Percentiles rank a stretch among this genome's conserved stretches.
These are phyloP conservation scores for Dermatophagoides farinae DNA, from an alignment of 1,140 invertebrate species.

Conservation along the genomic window DNA sequence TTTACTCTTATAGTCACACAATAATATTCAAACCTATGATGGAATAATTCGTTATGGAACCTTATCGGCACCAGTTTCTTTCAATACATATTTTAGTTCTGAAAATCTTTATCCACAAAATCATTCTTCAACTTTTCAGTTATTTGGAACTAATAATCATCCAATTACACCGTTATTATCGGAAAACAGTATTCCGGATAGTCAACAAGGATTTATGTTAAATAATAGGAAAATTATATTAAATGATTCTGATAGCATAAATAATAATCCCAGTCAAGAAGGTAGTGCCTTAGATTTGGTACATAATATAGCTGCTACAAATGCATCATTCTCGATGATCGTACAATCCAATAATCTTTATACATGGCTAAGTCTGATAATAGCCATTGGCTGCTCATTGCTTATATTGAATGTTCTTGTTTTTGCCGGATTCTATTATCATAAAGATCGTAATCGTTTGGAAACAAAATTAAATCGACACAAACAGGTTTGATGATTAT, in stretches of 20 bases:
- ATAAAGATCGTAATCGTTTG: slow-evolving; percentile 52
- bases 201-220: no score
- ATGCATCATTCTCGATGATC: slow-evolving; percentile 18
- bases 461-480: slow-evolving; percentile 54
- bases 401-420: slow-evolving; percentile 77
- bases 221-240: not conserved
- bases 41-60: slow-evolving; percentile 11
- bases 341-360: slow-evolving; percentile 44
- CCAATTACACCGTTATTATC: no score
- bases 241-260: not conserved
- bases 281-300: slow-evolving; percentile 1
- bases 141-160: no score
- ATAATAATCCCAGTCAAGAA: not conserved
- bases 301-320: not conserved
- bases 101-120: not conserved
- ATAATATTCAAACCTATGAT: slow-evolving; percentile 16
- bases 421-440: slow-evolving; percentile 76
- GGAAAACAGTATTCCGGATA: no score
- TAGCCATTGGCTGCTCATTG: slow-evolving; percentile 70
- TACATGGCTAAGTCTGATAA: slow-evolving; percentile 70
- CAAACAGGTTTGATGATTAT: slow-evolving; percentile 20
- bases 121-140: not conserved
- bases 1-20: slow-evolving; percentile 11
- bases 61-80: not conserved
- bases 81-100: slow-evolving; percentile 4